Evolutionary conservation across 2,888 invertebrate species (phyloP).

Genomic region (Pristionchus fissidentatus): DNA sequence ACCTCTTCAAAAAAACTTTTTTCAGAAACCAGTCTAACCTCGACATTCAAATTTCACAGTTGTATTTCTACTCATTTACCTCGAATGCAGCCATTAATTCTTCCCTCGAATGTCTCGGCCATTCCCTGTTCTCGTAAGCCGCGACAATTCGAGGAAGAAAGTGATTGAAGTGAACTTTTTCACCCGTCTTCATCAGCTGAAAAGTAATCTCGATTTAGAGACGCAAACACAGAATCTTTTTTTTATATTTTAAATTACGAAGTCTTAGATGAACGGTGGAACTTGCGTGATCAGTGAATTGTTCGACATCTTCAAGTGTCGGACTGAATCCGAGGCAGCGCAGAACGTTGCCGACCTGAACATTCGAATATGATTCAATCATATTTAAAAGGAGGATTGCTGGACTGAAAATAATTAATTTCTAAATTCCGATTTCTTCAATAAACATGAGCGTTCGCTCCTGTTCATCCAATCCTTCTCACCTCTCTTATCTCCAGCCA

Average conservation of each 20-base stretch:
- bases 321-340: slow-evolving; percentile 42
- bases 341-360: slow-evolving; percentile 38
- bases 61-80: neutral
- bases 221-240: too few relatives aligned
- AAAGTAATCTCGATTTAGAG: neutral
- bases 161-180: slow-evolving; percentile 45
- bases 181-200: slow-evolving; percentile 37
- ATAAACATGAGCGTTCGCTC: too few relatives aligned
- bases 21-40: too few relatives aligned
- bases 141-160: slow-evolving; percentile 44
- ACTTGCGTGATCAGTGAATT: slow-evolving; percentile 20
- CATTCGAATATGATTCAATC: too few relatives aligned
- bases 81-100: slow-evolving; percentile 32
- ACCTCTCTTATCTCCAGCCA: slow-evolving; percentile 45
- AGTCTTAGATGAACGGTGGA: neutral
- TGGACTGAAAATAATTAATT: too few relatives aligned
- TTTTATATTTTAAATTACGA: neutral
- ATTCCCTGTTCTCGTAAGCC: slow-evolving; percentile 33
- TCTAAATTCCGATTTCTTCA: too few relatives aligned
- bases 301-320: slow-evolving; percentile 23
- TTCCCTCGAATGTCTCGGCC: slow-evolving; percentile 36
- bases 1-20: too few relatives aligned
- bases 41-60: too few relatives aligned
- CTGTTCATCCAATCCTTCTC: neutral
- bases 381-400: too few relatives aligned